Base-by-base conservation (phyloP, 2,797 vertebrate genomes). In the Tinamus major region DNA sequence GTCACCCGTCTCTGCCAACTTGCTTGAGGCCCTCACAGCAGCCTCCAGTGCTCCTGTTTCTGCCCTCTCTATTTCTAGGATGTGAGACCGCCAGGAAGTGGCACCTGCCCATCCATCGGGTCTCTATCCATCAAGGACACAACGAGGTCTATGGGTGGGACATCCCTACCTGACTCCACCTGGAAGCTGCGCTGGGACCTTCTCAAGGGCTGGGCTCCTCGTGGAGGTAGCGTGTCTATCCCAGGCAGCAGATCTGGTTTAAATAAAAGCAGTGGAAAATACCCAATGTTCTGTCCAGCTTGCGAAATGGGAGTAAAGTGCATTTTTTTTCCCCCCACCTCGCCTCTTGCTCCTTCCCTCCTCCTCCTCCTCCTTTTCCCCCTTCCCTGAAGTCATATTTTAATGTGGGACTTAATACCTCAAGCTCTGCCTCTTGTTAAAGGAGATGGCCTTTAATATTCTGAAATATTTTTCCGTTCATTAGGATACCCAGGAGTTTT, bases 231-330 rank as follows among this genome's bases (percentile, higher is more conserved):
- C 13, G 20, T 48, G 19, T 59, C 79, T 56, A 24, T 33, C 16
- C 35, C 49, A 29, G 61, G 29, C 76, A 65, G 55, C 13, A 10
- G 14, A 61, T 67, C 68, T 93, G 69, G 48, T 86, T 91, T 78
- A 79, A 91, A 74, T 87, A 59, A 91, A 74, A 55, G 9, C 75
- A 74, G 37, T 72, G 70, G 79, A 87, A 89, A 93, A 88, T 75
- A 51, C 31, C 35, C 31, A 33, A 15, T 27, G 21, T 84, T 91
- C 21, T 2, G 24, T 49, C 84, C 46, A 68, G 69, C 55, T 87
- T 87, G 89, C 3, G 19, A 71, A 89, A 78, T 2, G 5, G 77
- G 44, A 70, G 44, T 39, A 37, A 83, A 49, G 16, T 33, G 37
- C 2, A 0, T 37, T 23, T 48, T 10, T 18, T 29, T 37, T 27